Evolutionary conservation across 2,888 invertebrate species (phyloP).

Genomic region (Eutolmus rufibarbis): DNA sequence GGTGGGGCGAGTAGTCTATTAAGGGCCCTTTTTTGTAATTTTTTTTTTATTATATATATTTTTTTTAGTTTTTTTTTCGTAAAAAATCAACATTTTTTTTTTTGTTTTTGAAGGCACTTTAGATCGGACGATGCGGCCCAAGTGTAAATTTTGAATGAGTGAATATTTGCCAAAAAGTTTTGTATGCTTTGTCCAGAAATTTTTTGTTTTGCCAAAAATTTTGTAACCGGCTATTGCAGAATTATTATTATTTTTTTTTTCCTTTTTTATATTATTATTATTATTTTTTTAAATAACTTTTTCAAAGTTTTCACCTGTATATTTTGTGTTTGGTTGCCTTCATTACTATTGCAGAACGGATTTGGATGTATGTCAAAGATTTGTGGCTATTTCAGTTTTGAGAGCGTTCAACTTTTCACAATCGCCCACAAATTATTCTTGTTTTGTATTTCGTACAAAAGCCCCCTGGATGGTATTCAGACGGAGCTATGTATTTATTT

Average conservation of each 20-base stretch:
- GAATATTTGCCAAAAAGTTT: slow-evolving; percentile 49
- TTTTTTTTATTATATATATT: slow-evolving; percentile 61
- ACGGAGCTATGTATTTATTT: background rate
- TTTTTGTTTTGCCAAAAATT: slow-evolving; percentile 47
- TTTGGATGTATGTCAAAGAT: slow-evolving; percentile 69
- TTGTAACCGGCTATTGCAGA: slow-evolving; percentile 47
- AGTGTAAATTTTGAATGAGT: slow-evolving; percentile 72
- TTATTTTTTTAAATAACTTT: background rate
- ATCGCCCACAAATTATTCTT: slow-evolving; percentile 50
- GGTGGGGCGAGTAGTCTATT: slow-evolving; percentile 83
- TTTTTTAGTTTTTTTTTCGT: slow-evolving; percentile 70
- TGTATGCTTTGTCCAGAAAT: slow-evolving; percentile 30
- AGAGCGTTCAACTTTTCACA: slow-evolving; percentile 68
- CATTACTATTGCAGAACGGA: slow-evolving; percentile 81
- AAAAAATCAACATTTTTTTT: slow-evolving; percentile 78
- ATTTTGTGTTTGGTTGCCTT: slow-evolving; percentile 72
- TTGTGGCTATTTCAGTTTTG: slow-evolving; percentile 76
- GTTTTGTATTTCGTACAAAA: slow-evolving; percentile 14
- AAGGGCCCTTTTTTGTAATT: slow-evolving; percentile 84
- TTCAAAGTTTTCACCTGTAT: slow-evolving; percentile 51
- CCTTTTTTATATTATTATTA: background rate
- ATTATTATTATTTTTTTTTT: slow-evolving; percentile 19
- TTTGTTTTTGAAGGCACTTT: slow-evolving; percentile 84
- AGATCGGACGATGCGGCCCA: slow-evolving; percentile 94
- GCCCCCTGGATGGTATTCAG: background rate